Conservation (phyloP, 2,797 vertebrate species). For the Epinephelus malabaricus region DNA sequence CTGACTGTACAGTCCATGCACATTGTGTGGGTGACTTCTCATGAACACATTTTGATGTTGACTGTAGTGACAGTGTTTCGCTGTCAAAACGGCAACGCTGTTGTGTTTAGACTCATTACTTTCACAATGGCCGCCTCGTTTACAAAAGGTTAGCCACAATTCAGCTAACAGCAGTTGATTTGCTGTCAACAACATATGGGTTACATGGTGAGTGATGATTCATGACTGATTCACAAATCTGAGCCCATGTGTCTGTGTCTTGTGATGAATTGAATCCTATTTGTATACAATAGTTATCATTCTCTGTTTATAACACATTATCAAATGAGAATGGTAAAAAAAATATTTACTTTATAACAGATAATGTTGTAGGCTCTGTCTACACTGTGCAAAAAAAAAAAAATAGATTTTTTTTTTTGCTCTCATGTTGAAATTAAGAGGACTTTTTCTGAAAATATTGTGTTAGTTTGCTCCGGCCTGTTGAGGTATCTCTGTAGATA, state of each 20-base stretch:
- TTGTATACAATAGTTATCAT: no score
- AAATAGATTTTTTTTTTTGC: no score
- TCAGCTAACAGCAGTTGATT: slow-evolving; percentile 35
- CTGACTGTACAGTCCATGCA: background rate
- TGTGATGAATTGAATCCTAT: background rate
- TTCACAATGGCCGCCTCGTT: slow-evolving; percentile 4
- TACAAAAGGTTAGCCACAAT: slow-evolving; percentile 34
- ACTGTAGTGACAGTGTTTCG: background rate
- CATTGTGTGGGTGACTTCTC: background rate
- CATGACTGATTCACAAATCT: slow-evolving; percentile 22
- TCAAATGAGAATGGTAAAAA: no score
- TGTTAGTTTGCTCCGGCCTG: no score
- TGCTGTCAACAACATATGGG: slow-evolving; percentile 16
- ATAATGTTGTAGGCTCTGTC: no score
- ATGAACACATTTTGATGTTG: background rate
- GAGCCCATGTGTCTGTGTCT: background rate
- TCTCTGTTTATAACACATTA: no score
- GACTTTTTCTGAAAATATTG: no score
- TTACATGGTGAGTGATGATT: slow-evolving; percentile 16
- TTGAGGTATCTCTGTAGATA: no score
- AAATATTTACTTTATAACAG: no score
- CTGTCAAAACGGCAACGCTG: background rate
- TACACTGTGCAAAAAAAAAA: no score
- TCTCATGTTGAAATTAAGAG: no score
- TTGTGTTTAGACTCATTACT: slow-evolving; percentile 41